Percentiles rank a stretch among this genome's conserved stretches.
These are phyloP conservation scores for Elgaria multicarinata DNA, from an alignment of 2,113 vertebrate species.

Conservation along the genomic window DNA sequence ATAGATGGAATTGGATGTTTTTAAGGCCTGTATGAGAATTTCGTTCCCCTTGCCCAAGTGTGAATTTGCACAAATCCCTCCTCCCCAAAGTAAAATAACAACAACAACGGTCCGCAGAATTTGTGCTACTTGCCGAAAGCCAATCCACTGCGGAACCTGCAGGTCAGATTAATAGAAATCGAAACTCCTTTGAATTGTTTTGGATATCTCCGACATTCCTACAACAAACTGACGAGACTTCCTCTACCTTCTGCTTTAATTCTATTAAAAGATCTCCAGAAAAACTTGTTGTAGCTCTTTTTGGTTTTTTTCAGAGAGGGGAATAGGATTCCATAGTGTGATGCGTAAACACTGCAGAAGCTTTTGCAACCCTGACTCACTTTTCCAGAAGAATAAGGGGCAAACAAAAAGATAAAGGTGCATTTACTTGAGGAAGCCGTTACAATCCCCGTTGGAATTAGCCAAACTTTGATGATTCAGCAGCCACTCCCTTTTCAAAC, in stretches of 20 bases:
- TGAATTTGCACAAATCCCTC: too few species aligned
- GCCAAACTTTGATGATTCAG: slow-evolving; percentile 55
- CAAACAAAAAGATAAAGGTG: slow-evolving; percentile 50
- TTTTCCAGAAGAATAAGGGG: slow-evolving; percentile 57
- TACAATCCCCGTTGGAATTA: slow-evolving; percentile 56
- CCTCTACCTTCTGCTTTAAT: not conserved
- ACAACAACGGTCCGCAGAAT: too few species aligned
- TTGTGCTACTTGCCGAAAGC: too few species aligned
- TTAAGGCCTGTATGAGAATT: too few species aligned
- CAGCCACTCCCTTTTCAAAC: slow-evolving; percentile 37
- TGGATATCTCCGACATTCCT: too few species aligned
- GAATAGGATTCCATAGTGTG: slow-evolving; percentile 23
- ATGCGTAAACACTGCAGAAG: slow-evolving; percentile 39
- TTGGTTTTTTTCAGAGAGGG: not conserved
- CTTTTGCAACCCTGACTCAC: slow-evolving; percentile 53
- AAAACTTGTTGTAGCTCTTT: not conserved
- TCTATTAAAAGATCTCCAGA: not conserved
- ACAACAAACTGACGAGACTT: not conserved
- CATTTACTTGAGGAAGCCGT: slow-evolving; percentile 40
- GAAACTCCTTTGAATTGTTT: too few species aligned
- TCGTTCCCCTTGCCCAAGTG: too few species aligned
- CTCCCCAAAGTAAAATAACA: too few species aligned
- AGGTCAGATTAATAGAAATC: too few species aligned
- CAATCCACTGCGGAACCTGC: too few species aligned
- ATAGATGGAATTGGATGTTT: too few species aligned